Evolutionary conservation across 2,113 vertebrate species (phyloP).

Genomic region (Gobio gobio): DNA sequence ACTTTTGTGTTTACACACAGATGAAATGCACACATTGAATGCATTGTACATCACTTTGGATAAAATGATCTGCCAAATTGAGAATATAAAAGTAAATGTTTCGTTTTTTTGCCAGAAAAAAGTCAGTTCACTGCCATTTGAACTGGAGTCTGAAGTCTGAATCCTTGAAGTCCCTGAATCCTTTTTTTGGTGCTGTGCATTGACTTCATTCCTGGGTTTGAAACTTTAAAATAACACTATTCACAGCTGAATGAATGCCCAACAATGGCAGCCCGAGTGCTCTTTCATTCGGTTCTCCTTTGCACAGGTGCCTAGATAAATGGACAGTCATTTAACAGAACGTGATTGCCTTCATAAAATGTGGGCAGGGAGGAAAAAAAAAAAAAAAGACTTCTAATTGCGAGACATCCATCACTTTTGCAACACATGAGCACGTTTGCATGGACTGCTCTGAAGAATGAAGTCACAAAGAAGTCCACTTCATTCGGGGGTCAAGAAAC

Average conservation of each 20-base stretch:
- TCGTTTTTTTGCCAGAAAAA: background rate
- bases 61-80: background rate
- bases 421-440: background rate
- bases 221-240: conserved; percentile 12
- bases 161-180: too few species aligned
- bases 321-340: conserved; percentile 11
- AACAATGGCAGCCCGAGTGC: conserved; percentile 14
- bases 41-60: background rate
- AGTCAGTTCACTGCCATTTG: background rate
- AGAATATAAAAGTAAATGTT: background rate
- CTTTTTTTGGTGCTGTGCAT: background rate
- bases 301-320: conserved; percentile 20
- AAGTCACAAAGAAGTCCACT: conserved; percentile 12
- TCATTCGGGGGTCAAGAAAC: conserved; percentile 10
- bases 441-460: conserved; percentile 2
- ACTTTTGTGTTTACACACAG: background rate
- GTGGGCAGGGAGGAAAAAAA: conserved; percentile 28
- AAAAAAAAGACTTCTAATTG: conserved; percentile 19
- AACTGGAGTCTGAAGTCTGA: background rate
- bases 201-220: background rate
- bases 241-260: background rate
- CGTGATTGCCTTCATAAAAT: conserved; percentile 13
- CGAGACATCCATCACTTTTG: conserved; percentile 19
- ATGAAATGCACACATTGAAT: background rate
- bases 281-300: conserved; percentile 19